Percentiles rank a stretch among this genome's conserved stretches.
phyloP scores from a whole-genome alignment of 2,888 invertebrate genomes.

The Rhorus exstirpatorius region DNA sequence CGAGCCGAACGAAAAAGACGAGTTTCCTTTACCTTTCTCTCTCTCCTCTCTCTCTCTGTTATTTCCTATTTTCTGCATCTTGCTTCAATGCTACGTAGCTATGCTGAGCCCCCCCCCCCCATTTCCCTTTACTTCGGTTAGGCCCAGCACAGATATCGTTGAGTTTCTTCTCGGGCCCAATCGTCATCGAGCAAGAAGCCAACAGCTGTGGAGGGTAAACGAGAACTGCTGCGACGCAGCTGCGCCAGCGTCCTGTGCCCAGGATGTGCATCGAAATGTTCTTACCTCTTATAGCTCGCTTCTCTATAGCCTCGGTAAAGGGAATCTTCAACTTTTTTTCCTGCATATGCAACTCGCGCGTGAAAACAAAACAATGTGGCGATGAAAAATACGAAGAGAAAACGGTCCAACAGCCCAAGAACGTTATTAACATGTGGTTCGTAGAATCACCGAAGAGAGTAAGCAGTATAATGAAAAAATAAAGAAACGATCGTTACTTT shows the following conservation, averaged over 20 bases:
- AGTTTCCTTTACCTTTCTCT: constrained; percentile 18
- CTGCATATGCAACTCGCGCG: neutral
- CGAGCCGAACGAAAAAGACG: constrained; percentile 44
- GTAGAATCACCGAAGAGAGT: neutral
- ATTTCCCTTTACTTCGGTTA: neutral
- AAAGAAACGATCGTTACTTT: no score
- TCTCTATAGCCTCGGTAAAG: neutral
- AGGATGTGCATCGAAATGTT: neutral
- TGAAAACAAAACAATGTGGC: neutral
- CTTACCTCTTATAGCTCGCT: neutral
- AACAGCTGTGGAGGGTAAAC: constrained; percentile 50
- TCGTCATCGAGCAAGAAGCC: constrained; percentile 2
- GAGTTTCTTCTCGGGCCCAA: constrained; percentile 18
- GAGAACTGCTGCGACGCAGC: constrained; percentile 74
- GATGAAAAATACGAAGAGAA: neutral
- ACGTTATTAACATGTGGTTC: neutral
- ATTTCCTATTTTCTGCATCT: neutral
- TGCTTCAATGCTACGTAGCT: constrained; percentile 9
- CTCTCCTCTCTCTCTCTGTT: constrained; percentile 16
- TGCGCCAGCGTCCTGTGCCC: constrained; percentile 54
- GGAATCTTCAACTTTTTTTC: neutral
- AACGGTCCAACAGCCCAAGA: neutral
- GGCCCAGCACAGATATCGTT: constrained; percentile 1
- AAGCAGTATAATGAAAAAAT: neutral
- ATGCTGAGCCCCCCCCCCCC: neutral